A percentile compares a stretch with the other conserved stretches of the same genome.
Evolutionary conservation across 2,113 vertebrate genomes (phyloP).

Genomic region (Promerops cafer): DNA sequence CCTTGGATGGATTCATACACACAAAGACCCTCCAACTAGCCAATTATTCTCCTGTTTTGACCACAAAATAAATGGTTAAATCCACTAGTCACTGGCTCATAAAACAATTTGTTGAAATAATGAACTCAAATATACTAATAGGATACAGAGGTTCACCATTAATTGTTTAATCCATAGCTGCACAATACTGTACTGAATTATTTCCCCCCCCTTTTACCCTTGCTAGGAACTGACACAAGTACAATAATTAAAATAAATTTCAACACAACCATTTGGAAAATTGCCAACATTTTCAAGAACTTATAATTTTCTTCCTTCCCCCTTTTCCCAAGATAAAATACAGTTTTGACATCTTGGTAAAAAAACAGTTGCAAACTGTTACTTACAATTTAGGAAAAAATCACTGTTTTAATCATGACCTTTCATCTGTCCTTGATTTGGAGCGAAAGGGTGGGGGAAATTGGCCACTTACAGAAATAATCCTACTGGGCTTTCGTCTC

Average conservation of each 20-base stretch:
- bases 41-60: not conserved
- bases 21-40: not conserved
- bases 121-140: conserved; percentile 45
- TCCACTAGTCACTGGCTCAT: conserved; percentile 7
- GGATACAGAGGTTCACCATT: conserved; percentile 37
- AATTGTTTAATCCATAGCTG: conserved; percentile 68
- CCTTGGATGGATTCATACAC: not conserved
- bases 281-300: conserved; percentile 72
- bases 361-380: conserved; percentile 78
- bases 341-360: conserved; percentile 78
- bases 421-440: conserved; percentile 78
- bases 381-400: conserved; percentile 70
- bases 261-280: conserved; percentile 68
- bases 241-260: conserved; percentile 79
- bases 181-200: conserved; percentile 59
- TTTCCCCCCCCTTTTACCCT: conserved; percentile 47
- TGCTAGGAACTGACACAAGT: conserved; percentile 70
- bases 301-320: conserved; percentile 73
- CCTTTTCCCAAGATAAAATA: conserved; percentile 54
- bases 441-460: conserved; percentile 59
- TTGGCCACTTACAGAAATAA: conserved; percentile 78
- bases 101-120: conserved; percentile 57
- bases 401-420: conserved; percentile 81
- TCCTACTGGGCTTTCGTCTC: conserved; percentile 66
- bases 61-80: conserved; percentile 53